Evolutionary conservation across 2,797 vertebrate genomes (phyloP).

Genomic region (Craterocephalus amniculus): DNA sequence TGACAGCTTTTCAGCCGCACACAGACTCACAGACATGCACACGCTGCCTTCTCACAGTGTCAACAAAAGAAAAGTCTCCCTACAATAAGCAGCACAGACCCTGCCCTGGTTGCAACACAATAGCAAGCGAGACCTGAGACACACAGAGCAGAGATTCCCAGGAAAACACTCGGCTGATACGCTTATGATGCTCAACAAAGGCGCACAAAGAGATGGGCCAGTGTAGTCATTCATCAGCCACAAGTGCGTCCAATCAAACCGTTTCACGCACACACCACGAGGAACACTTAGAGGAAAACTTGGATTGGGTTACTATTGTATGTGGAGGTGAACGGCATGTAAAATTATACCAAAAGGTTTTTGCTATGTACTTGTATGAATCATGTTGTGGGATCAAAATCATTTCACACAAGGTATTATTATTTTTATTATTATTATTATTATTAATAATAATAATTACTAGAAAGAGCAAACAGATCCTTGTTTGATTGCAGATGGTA

Average conservation of each 20-base stretch:
- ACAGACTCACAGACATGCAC: slow-evolving; percentile 26
- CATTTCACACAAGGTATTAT: background rate
- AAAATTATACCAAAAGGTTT: slow-evolving; percentile 11
- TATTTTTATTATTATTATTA: too few relatives aligned
- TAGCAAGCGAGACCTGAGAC: slow-evolving; percentile 68
- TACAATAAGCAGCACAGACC: slow-evolving; percentile 62
- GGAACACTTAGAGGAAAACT: slow-evolving; percentile 48
- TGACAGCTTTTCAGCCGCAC: slow-evolving; percentile 16
- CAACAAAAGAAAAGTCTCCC: slow-evolving; percentile 66
- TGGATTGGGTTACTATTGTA: slow-evolving; percentile 45
- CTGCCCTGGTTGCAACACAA: slow-evolving; percentile 67
- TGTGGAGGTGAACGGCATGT: slow-evolving; percentile 39
- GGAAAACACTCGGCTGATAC: slow-evolving; percentile 44
- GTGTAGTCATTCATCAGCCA: slow-evolving; percentile 50
- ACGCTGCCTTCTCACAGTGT: slow-evolving; percentile 51
- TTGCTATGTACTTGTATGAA: slow-evolving; percentile 2
- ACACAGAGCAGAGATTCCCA: slow-evolving; percentile 56
- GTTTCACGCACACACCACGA: slow-evolving; percentile 24
- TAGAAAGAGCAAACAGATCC: background rate
- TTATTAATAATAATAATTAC: too few relatives aligned
- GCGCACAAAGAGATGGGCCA: slow-evolving; percentile 51
- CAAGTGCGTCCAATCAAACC: slow-evolving; percentile 53
- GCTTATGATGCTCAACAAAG: slow-evolving; percentile 48
- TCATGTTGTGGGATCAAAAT: background rate
- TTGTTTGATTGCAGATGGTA: background rate